Base-by-base conservation (phyloP, 2,113 vertebrate species). In the Rafetus swinhoei region DNA sequence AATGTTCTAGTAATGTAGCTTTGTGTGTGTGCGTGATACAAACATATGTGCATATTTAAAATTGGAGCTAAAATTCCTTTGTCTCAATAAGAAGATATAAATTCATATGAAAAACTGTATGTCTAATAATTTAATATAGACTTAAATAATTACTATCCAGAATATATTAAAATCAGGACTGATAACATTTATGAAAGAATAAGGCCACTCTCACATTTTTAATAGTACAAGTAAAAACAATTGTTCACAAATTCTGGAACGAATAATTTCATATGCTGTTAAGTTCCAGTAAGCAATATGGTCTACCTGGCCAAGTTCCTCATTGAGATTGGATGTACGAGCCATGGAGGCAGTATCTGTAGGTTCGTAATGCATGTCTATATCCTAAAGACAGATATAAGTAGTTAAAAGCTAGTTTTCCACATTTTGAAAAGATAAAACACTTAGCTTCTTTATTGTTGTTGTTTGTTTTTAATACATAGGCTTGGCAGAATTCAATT, bases 281-380 rank as follows among this genome's bases (percentile, higher is more conserved):
- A 27, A 54, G 22, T 39, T 62, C 82, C 55, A 88, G 55, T 0
- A 3, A 74, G 24, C 60, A 13, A 32, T 7, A 52, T 32, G 59
- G 79, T 88, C 74, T 98, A 99, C 99, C 99, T 99, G 99, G 90
- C 99, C 99, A 81, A 99, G 97, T 90, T 99, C 99, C 97, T 99
- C 99, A 93, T 99, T 99, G 80, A 99, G 98, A 96, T 99, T 99
- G 79, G 99, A 99, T 19, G 99, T 99, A 79, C 99, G 98, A 93
- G 99, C 99, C 99, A 99, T 99, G 0, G 99, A 99, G 82, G 99
- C 98, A 65, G 99, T 99, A 97, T 99, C 99, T 0, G 99, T 99
- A 89, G 98, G 98, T 96, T 99, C 99, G 72, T 99, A 99, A 62
- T 98, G 98, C 99, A 99, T 99, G 89, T 99, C 99, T 19, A 98